A percentile compares a stretch with the other conserved stretches of the same genome.
These are phyloP conservation scores for Myanophis thanlyinensis DNA, from an alignment of 2,113 vertebrate genomes.

Conservation along the genomic window DNA sequence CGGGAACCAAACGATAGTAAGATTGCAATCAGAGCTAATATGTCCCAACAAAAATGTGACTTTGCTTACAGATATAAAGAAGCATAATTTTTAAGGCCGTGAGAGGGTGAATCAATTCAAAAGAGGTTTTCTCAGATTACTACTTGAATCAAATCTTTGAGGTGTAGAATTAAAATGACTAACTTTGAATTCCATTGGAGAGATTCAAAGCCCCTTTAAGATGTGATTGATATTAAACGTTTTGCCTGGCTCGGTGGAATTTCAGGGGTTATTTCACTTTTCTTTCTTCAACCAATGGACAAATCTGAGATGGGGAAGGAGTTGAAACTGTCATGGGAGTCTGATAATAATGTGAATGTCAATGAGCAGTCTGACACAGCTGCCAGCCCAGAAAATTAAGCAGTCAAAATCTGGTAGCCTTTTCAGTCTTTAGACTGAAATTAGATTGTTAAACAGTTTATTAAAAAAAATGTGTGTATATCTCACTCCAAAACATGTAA, in stretches of 20 bases:
- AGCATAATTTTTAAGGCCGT: background rate
- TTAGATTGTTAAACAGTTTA: background rate
- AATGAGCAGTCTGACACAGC: background rate
- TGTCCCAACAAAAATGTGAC: background rate
- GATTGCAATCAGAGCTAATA: background rate
- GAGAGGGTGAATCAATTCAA: background rate
- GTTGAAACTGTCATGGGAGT: background rate
- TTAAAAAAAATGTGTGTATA: background rate
- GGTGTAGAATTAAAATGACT: background rate
- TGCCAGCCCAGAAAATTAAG: background rate
- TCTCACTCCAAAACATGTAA: background rate
- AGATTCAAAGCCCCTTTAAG: background rate
- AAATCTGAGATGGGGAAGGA: background rate
- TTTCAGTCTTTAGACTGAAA: background rate
- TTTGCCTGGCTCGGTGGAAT: background rate
- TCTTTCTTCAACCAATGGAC: background rate
- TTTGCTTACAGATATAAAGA: background rate
- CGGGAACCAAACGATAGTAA: background rate
- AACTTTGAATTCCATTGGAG: background rate
- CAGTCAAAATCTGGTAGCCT: background rate
- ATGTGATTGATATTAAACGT: background rate
- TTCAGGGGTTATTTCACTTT: background rate
- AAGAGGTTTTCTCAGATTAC: background rate
- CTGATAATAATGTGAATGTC: background rate
- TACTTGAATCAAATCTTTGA: background rate